Evolutionary conservation across 2,797 vertebrate genomes (phyloP), one percentile per base, ranked within the genome.

Genomic region (Hoplostethus atlanticus): DNA sequence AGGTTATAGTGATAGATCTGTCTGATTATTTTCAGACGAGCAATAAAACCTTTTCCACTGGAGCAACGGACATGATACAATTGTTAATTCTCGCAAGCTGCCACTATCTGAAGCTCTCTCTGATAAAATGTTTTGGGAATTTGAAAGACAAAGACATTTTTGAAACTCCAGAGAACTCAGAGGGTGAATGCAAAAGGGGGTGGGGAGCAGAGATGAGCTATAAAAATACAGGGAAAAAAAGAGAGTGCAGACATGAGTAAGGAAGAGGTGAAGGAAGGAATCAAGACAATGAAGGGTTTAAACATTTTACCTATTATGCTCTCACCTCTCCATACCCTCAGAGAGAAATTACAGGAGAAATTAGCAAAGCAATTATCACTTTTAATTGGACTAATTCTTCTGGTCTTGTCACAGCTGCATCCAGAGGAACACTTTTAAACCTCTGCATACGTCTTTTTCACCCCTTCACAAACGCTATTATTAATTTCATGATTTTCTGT

Each of bases 301-400:
- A 94, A 90, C 71, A 84, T 89, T 91, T 85, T 5, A 67, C 81
- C 91, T 89, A 93, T 95, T 94, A 92, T 93, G 87, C 90, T 86
- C 86, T 91, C 90, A 90, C 90, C 92, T 91, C 87, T 91, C 91
- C 74, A 60, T 85, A 84, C 89, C 88, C 79, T 86, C 86, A 74
- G 90, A 90, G 84, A 84, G 89, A 94, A 95, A 95, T 95, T 93
- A 93, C 90, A 89, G 89, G 88, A 93, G 91, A 92, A 95, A 95
- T 95, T 95, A 94, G 91, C 88, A 86, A 93, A 90, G 94, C 91
- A 95, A 95, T 95, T 95, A 95, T 87, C 91, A 93, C 91, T 93
- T 94, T 95, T 94, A 95, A 95, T 95, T 95, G 92, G 92, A 92
- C 89, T 93, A 93, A 93, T 94, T 95, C 91, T 93, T 91, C 87